Base-by-base conservation (phyloP, 2,797 vertebrate species). In the Pipistrellus pygmaeus region DNA sequence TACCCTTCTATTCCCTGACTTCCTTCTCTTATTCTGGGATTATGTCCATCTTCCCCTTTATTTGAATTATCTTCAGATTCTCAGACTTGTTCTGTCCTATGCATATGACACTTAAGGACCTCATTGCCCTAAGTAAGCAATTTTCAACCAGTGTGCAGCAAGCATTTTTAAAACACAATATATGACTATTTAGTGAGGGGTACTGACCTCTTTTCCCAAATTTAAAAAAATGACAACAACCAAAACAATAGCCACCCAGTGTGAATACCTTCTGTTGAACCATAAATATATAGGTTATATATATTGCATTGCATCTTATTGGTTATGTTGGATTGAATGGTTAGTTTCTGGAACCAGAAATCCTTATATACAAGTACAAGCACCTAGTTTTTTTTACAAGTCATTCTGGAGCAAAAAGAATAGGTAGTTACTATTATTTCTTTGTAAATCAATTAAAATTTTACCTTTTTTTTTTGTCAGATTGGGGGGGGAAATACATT, bases 1-100 rank as follows among this genome's bases (percentile, higher is more conserved):
- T 27, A 20, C 2, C 11, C 23, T 2, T 14, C 3, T 0, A 0
- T 3, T 8, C 8, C 38, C 21, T 2, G 10, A 2, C 4, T 48
- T 68, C 46, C 69, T 85, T 66, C n/a, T 92, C 23, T 86, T 30
- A 4, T 9, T 72, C 71, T 62, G 48, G 3, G 18, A 62, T 53
- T 48, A 35, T 6, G 9, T 51, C n/a, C 32, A 14, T 25, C 15
- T 60, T 84, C 38, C 23, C n/a, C 44, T 41, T 55, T 27, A 66
- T 44, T 48, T 69, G 30, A 10, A 46, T 21, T 20, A 6, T 30
- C 32, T 85, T 85, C 44, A 14, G 9, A 62, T 44, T 66, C 13
- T 41, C 27, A 23, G 21, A 23, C 11, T 83, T 83, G 27, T 46
- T 92, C 32, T 53, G 2, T 11, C 68, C 12, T 68, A 41, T 12